Evolutionary conservation across 1,140 invertebrate genomes (phyloP), one percentile per base, ranked within the genome.

Genomic region (Araneus ventricosus): DNA sequence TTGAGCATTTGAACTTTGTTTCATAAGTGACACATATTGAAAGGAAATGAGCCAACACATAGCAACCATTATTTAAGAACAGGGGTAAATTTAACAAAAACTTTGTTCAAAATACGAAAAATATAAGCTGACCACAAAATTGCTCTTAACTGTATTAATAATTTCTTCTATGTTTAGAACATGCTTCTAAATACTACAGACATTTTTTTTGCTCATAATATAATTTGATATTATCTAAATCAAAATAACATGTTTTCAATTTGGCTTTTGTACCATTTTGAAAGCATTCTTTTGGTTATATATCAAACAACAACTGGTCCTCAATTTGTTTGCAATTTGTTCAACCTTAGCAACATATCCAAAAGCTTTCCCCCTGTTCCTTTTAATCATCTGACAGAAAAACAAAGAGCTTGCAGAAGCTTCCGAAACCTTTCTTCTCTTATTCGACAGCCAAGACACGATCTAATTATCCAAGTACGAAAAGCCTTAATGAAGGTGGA

Each of bases 401-500:
- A 75, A 70, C 67, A 75, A 75, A 75, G 70, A 10, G 27, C 4
- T 4, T 37, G 70, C 27, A 30, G 70, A 37, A 75, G 70, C 34
- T 75, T 20, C 17, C 8, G 27, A 75, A 75, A 30, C 27, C 30
- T 37, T 75, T 75, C 67, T 75, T 37, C 20, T 75, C 5, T 30
- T 30, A 4, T 75, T 75, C 70, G 30, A 75, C 70, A 37, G 70
- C 5, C 70, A 34, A 34, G 70, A 75, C 70, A 75, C 70, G 34
- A 75, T 75, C 70, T 75, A 75, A 75, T 75, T 75, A 75, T 75
- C 70, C 70, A 75, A 30, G 70, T 22, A 34, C 70, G 17, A 37
- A 34, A 37, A 75, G 30, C 17, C 34, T 75, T 75, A 75, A 75
- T 75, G 70, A 75, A 75, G 70, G 70, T 75, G 70, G 70, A 75